These are phyloP conservation scores for Oostethus manadensis DNA, from an alignment of 2,113 vertebrate species.

Conservation along the genomic window DNA sequence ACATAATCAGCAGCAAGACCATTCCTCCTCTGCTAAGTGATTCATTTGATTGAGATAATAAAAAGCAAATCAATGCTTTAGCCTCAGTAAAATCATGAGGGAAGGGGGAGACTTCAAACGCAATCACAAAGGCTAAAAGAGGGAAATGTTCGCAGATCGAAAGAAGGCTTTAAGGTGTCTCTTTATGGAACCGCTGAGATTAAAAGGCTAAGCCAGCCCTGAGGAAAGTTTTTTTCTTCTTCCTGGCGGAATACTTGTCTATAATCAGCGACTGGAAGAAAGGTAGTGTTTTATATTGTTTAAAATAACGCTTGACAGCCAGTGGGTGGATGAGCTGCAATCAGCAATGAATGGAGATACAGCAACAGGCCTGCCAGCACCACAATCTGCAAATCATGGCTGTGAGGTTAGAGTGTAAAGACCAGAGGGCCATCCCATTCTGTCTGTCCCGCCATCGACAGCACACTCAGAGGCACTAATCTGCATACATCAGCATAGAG, in stretches of 20 bases:
- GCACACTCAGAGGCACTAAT: slow-evolving; percentile 44
- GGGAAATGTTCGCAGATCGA: slow-evolving; percentile 1
- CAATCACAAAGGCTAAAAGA: slow-evolving; percentile 40
- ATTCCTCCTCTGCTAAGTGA: slow-evolving; percentile 41
- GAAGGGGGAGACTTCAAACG: slow-evolving; percentile 25
- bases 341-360: slow-evolving; percentile 44
- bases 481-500: slow-evolving; percentile 51
- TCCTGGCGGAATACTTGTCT: slow-evolving; percentile 1
- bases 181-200: slow-evolving; percentile 19
- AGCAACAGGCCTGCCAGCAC: slow-evolving; percentile 21
- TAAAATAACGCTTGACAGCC: slow-evolving; percentile 15
- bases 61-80: slow-evolving; percentile 62
- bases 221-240: background rate
- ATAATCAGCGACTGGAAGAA: background rate
- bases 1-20: slow-evolving; percentile 22
- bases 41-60: slow-evolving; percentile 66
- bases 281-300: background rate
- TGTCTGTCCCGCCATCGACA: slow-evolving; percentile 54
- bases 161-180: slow-evolving; percentile 13
- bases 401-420: slow-evolving; percentile 64
- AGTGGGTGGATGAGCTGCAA: slow-evolving; percentile 31
- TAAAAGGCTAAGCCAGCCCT: background rate
- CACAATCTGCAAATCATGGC: slow-evolving; percentile 31
- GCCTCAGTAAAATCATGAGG: slow-evolving; percentile 45
- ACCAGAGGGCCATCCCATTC: slow-evolving; percentile 45